These are phyloP conservation scores for Nycticebus coucang DNA, from an alignment of 2,113 vertebrate genomes.

Conservation along the genomic window DNA sequence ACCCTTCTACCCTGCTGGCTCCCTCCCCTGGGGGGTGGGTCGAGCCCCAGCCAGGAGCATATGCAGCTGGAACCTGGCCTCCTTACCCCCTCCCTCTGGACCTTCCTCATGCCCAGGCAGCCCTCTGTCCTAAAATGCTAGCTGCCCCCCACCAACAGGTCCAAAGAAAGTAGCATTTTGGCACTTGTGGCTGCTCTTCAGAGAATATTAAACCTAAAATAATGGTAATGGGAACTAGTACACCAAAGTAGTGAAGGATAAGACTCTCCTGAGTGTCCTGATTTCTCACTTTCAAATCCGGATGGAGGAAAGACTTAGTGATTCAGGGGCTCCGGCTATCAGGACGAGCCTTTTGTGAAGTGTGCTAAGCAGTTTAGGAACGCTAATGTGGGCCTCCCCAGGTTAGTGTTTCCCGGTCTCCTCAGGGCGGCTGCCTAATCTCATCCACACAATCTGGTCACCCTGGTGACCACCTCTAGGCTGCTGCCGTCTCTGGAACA, in stretches of 20 bases:
- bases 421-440: background rate
- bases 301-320: background rate
- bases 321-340: background rate
- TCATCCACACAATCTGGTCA: background rate
- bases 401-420: background rate
- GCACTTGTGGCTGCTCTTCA: background rate
- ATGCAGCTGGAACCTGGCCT: background rate
- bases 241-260: slow-evolving; percentile 4
- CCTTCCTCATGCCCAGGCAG: background rate
- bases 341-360: background rate
- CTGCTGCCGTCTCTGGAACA: background rate
- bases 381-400: background rate
- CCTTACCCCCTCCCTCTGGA: background rate
- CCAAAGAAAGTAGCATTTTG: background rate
- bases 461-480: background rate
- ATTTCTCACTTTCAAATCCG: slow-evolving; percentile 48
- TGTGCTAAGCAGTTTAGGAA: slow-evolving; percentile 8
- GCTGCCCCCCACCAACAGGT: background rate
- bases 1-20: fast-evolving
- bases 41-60: background rate
- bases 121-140: background rate
- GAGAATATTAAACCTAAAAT: slow-evolving; percentile 26
- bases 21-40: background rate
- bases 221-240: slow-evolving; percentile 1
- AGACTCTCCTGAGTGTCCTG: slow-evolving; percentile 4